Conservation (phyloP, 2,113 vertebrate species). For the Upupa epops region DNA sequence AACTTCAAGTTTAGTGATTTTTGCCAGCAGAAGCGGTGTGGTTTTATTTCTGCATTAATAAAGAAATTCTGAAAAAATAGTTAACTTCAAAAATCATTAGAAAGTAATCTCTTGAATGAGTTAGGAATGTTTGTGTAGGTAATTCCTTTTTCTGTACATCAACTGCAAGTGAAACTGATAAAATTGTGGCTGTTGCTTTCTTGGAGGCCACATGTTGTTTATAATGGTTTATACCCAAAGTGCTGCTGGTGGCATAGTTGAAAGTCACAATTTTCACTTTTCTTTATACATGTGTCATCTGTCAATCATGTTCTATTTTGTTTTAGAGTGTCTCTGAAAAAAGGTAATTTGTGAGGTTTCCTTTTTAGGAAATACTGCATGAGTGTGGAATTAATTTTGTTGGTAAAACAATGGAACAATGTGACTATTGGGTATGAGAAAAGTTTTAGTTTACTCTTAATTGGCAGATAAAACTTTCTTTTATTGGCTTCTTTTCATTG, state of each 20-base stretch:
- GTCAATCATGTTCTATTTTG: neutral
- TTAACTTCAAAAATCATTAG: constrained; percentile 22
- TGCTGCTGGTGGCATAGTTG: neutral
- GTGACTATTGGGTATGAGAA: neutral
- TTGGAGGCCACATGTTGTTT: neutral
- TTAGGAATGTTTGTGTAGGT: neutral
- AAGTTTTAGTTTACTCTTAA: neutral
- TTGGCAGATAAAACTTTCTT: neutral
- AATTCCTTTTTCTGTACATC: neutral
- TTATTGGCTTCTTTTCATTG: neutral
- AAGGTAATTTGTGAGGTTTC: neutral
- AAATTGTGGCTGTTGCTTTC: neutral
- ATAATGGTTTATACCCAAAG: neutral
- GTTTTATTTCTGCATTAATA: neutral
- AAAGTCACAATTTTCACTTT: neutral
- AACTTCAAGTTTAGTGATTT: constrained; percentile 13
- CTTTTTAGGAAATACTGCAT: neutral
- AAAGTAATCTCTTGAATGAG: constrained; percentile 3
- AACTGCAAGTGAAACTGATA: neutral
- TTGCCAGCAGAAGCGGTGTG: neutral
- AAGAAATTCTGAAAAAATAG: neutral
- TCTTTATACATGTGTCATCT: neutral
- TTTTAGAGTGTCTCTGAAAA: neutral
- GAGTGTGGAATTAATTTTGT: neutral
- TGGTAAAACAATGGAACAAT: neutral